Base-by-base conservation (phyloP, 2,113 vertebrate genomes). In the Anser brachyrhynchus region DNA sequence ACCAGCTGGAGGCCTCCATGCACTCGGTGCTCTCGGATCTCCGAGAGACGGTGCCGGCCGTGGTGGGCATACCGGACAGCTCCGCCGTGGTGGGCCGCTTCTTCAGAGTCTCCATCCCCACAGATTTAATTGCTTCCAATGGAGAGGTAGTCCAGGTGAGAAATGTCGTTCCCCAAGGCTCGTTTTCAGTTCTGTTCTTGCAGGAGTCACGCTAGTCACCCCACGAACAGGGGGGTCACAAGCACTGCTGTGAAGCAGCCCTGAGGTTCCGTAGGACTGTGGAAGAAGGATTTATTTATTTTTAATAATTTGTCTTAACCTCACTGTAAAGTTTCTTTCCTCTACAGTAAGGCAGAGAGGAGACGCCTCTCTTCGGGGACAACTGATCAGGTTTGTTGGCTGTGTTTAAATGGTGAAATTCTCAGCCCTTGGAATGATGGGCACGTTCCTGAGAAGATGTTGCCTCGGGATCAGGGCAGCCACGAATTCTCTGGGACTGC, bases 1-100 rank as follows among this genome's bases (percentile, higher is more conserved):
- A 98, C 97, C 98, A 99, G 91, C 97, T 99, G 8, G 99, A 99
- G 97, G 99, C 99, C 9, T 99, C 99, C 90, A 99, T 99, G 99
- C 99, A 99, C 96, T 99, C 99, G 0, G 96, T 98, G 85, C 98
- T 99, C 16, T 97, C 98, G 1, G 98, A 98, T 65, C 96, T 99
- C 12, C 98, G 98, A 4, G 98, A 98, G 92, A 94, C 98, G 21
- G 91, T 98, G 16, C 98, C 97, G 0, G 89, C 98, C 1, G 98
- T 98, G 96, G 97, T 98, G 85, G 98, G 98, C 81, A 98, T 99
- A 44, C 99, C 99, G 0, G 99, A 99, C 96, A 98, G 98, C 87
- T 98, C 98, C 0, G 99, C 99, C 0, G 97, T 99, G 26, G 99
- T 99, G 66, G 99, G 99, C 54, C 98, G 99, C 96, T 98, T 98